Evolutionary conservation across 2,797 vertebrate species (phyloP).

Genomic region (Nyctibius grandis): DNA sequence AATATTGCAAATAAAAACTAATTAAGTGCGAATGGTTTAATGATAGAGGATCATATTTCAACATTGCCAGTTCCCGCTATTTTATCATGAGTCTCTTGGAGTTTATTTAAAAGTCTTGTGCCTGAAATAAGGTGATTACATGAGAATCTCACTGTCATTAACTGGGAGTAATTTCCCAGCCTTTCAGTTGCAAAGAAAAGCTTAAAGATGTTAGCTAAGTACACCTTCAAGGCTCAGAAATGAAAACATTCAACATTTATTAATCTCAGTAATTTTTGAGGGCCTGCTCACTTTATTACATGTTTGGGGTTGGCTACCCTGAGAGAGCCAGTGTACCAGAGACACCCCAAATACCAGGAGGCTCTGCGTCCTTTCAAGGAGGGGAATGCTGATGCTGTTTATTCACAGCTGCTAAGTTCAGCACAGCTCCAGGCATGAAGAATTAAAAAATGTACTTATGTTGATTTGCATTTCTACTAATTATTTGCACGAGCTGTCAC

Average conservation of each 20-base stretch:
- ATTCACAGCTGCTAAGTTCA: constrained; percentile 32
- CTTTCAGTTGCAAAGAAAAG: constrained; percentile 12
- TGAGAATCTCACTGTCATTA: constrained; percentile 19
- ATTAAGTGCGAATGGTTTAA: constrained; percentile 34
- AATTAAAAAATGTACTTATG: not conserved
- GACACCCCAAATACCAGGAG: not conserved
- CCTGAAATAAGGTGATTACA: constrained; percentile 41
- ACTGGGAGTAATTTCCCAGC: constrained; percentile 28
- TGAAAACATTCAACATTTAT: not conserved
- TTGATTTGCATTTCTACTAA: constrained; percentile 36
- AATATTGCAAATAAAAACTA: constrained; percentile 57
- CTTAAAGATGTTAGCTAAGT: not conserved
- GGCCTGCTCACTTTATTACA: not conserved
- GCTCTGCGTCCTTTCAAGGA: not conserved
- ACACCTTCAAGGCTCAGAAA: constrained; percentile 35
- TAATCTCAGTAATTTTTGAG: constrained; percentile 8
- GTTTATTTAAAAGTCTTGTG: constrained; percentile 40
- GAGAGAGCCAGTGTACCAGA: not conserved
- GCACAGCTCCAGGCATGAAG: not conserved
- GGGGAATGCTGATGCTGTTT: not conserved
- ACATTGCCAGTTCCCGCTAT: not conserved
- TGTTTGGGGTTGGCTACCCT: not conserved
- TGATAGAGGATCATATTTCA: not conserved
- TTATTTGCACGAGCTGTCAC: constrained; percentile 1
- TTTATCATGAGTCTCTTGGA: not conserved